phyloP scores from a whole-genome alignment of 2,797 vertebrate species.

The Cyclura pinguis region DNA sequence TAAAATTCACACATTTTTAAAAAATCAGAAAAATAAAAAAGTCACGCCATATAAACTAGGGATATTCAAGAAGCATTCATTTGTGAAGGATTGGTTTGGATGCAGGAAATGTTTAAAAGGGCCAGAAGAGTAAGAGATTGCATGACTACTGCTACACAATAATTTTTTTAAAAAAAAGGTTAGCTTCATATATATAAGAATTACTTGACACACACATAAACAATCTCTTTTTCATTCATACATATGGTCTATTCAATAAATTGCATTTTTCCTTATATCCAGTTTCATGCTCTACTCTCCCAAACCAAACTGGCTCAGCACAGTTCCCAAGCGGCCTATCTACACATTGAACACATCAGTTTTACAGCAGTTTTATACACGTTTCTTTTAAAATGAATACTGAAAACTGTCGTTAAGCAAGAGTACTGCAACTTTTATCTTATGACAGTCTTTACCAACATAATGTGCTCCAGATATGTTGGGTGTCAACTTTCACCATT shows the following conservation, averaged over 20 bases:
- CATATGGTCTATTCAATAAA: not conserved
- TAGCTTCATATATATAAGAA: not conserved
- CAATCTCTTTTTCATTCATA: too few species aligned
- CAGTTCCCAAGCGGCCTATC: too few species aligned
- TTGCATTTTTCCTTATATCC: not conserved
- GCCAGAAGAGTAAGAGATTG: conserved; percentile 2
- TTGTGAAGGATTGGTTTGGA: not conserved
- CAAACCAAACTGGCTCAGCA: not conserved
- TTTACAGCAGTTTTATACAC: not conserved
- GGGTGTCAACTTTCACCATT: not conserved
- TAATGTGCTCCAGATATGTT: not conserved
- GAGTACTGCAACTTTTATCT: too few species aligned
- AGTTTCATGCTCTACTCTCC: too few species aligned
- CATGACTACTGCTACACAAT: not conserved
- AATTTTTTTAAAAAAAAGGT: not conserved
- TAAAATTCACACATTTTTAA: conserved; percentile 46
- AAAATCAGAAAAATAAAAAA: conserved; percentile 54
- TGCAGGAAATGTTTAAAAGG: not conserved
- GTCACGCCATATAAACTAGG: conserved; percentile 20
- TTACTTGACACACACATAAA: not conserved
- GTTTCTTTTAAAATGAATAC: not conserved
- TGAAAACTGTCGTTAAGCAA: not conserved
- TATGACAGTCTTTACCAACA: not conserved
- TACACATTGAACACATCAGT: not conserved
- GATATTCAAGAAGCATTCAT: not conserved